Evolutionary conservation across 1,140 invertebrate species (phyloP), one percentile per base, ranked within the genome.

Genomic region (Mycetomoellerius zeteki): DNA sequence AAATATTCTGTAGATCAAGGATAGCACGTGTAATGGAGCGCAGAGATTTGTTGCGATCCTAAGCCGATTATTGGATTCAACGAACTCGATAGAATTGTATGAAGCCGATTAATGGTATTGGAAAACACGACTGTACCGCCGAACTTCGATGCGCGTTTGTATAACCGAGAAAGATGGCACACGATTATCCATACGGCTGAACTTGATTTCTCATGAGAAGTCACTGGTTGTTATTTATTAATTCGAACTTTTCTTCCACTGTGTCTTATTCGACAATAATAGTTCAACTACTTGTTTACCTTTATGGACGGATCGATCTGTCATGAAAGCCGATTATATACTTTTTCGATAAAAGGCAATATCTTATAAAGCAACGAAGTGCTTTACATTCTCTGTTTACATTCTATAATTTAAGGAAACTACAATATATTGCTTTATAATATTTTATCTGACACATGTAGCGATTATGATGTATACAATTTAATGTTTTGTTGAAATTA

Each of bases 61-160:
- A 84, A 84, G 80, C 80, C 80, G 80, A 84, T 84, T 84, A 84
- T 60, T 84, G 80, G 69, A 84, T 84, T 84, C 80, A 72, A 84
- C 80, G 54, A 75, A 84, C 24, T 73, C 80, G 80, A 84, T 84
- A 84, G 80, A 84, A 75, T 84, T 75, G 80, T 75, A 84, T 75
- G 80, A 84, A 84, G 80, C 80, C 80, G 80, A 84, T 84, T 84
- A 84, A 84, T 84, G 80, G 56, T 84, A 84, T 84, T 30, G 69
- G 80, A 84, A 82, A 84, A 84, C 54, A 75, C 37, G 24, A 50
- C 69, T 47, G 37, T 43, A 33, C 72, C 80, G 14, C n/a, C 14
- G 37, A 84, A 84, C 56, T 33, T 84, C 37, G 69, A 30, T 56
- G 2, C 67, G 24, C 69, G 37, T 60, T 84, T 60, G 24, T 73